phyloP scores from a whole-genome alignment of 1,140 invertebrate species.

The Saxidomus purpurata region DNA sequence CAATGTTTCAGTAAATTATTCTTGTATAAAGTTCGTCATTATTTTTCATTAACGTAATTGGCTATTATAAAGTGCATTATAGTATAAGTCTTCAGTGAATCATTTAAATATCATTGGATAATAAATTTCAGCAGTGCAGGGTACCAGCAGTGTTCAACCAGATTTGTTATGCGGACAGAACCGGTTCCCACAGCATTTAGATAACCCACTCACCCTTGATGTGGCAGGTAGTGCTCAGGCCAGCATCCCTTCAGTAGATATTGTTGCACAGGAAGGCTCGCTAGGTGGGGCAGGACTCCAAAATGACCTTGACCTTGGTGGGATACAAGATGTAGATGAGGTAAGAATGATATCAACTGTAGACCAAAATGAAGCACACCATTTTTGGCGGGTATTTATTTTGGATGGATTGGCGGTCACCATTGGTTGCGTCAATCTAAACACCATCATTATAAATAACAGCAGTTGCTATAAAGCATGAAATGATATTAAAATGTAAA shows the following conservation, averaged over 20 bases:
- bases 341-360: not conserved
- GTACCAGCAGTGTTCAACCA: conserved; percentile 69
- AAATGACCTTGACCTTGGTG: not conserved
- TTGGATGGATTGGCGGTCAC: too few relatives aligned
- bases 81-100: too few relatives aligned
- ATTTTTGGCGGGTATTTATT: too few relatives aligned
- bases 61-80: too few relatives aligned
- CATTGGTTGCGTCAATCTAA: too few relatives aligned
- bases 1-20: too few relatives aligned
- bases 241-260: conserved; percentile 22
- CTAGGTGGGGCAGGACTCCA: not conserved
- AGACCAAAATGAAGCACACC: too few relatives aligned
- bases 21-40: too few relatives aligned
- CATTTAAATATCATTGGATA: not conserved
- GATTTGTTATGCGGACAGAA: conserved; percentile 83
- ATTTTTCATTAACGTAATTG: too few relatives aligned
- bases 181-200: conserved; percentile 78
- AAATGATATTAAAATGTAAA: too few relatives aligned
- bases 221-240: conserved; percentile 29
- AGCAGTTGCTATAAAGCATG: too few relatives aligned
- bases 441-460: too few relatives aligned
- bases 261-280: not conserved
- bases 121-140: conserved; percentile 61
- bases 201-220: conserved; percentile 71
- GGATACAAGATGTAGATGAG: conserved; percentile 3